phyloP scores from a whole-genome alignment of 2,797 vertebrate species.

The Tarsius wallacei region DNA sequence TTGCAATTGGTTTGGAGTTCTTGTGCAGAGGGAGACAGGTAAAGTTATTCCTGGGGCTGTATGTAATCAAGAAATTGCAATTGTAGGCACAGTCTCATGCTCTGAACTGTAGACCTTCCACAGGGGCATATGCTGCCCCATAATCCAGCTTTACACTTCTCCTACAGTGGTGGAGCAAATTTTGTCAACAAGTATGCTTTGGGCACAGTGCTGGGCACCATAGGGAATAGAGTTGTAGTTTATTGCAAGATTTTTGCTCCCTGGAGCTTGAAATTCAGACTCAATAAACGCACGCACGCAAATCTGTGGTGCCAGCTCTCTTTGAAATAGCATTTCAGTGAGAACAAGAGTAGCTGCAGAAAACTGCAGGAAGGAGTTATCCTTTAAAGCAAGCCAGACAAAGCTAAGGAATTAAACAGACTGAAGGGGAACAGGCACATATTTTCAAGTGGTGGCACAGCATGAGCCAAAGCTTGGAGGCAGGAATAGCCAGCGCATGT shows the following conservation, averaged over 20 bases:
- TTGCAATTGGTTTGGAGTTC: background rate
- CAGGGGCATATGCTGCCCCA: background rate
- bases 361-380: background rate
- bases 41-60: too few relatives aligned
- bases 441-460: background rate
- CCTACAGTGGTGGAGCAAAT: background rate
- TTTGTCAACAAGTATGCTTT: constrained; percentile 17
- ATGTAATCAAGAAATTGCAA: background rate
- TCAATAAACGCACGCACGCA: background rate
- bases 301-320: background rate
- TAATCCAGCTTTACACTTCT: background rate
- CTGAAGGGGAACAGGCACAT: rapidly evolving
- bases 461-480: background rate
- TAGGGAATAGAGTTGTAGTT: background rate
- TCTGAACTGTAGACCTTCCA: background rate
- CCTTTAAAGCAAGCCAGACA: background rate
- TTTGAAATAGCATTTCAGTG: background rate
- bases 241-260: background rate
- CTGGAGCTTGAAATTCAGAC: background rate
- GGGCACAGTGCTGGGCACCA: background rate
- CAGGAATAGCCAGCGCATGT: rapidly evolving
- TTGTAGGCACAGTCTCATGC: rapidly evolving
- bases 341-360: background rate
- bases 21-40: background rate
- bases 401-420: background rate